Base-by-base conservation (phyloP, 1,140 invertebrate species). In the Andrena cerasifolii region DNA sequence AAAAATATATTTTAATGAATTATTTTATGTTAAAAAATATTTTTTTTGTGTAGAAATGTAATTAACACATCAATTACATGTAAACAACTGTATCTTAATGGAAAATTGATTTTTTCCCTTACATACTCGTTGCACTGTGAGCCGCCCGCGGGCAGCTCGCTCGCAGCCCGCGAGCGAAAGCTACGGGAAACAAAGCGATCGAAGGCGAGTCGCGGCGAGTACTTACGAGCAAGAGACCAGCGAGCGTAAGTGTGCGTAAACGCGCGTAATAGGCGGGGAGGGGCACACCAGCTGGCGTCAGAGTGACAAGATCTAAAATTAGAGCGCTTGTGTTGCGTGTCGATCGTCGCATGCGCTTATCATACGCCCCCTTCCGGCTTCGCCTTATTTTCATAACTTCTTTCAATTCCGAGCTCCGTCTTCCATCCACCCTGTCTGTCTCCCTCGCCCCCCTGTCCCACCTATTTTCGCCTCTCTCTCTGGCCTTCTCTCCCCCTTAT, bases 301-400 rank as follows among this genome's bases (percentile, higher is more conserved):
- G 91, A 91, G 91, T 91, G 91, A 92, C 91, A 91, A 92, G 90
- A 92, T 92, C 91, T 92, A 91, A 90, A 92, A 92, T 92, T 92
- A 92, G 90, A 91, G 90, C 88, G 87, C 73, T 72, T 77, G 83
- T 78, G 76, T 87, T 90, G 90, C 91, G 90, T 92, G 91, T 91
- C 91, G 90, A 92, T 91, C 88, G 91, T 92, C 90, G 90, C 90
- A 92, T 91, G 90, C 89, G 90, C 91, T 90, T 90, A 90, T 91
- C 89, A 79, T 88, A 89, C 91, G 90, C 90, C 90, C 89, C 86
- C 84, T 91, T 91, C 91, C 91, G 91, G 90, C 87, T 91, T 91
- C 88, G 82, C 86, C 89, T 91, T 90, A 91, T 91, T 92, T 92
- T 90, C 90, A 90, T 88, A 87, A 85, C 87, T 89, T 90, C 88